Evolutionary conservation across 2,113 vertebrate genomes (phyloP).

Genomic region (Misgurnus mizolepis): DNA sequence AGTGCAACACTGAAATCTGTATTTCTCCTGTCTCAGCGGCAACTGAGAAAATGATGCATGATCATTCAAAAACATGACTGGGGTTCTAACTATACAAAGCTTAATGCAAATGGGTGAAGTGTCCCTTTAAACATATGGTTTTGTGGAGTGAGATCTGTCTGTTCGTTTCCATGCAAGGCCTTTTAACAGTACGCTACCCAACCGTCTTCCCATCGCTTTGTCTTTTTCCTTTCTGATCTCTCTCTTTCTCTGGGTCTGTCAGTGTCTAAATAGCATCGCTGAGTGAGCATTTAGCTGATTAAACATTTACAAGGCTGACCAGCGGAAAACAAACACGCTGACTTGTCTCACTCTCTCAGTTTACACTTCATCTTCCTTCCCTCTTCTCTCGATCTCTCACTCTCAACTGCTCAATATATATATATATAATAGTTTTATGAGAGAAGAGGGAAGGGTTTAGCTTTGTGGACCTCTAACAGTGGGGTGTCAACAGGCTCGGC

Average conservation of each 20-base stretch:
- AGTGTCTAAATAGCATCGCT: neutral
- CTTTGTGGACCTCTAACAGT: slow-evolving; percentile 1
- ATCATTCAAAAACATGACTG: too few species aligned
- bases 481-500: slow-evolving; percentile 1
- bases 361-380: neutral
- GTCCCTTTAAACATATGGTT: too few species aligned
- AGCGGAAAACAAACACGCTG: slow-evolving; percentile 1
- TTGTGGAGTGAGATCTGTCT: neutral
- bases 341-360: neutral
- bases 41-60: too few species aligned
- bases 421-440: neutral
- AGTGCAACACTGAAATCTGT: too few species aligned
- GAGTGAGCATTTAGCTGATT: slow-evolving; percentile 16
- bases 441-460: neutral
- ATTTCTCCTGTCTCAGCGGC: too few species aligned
- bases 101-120: too few species aligned
- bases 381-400: neutral
- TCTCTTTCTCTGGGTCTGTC: neutral
- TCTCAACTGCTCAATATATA: neutral
- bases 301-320: slow-evolving; percentile 30
- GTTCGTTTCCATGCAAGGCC: too few species aligned
- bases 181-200: neutral
- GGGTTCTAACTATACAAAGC: too few species aligned
- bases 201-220: neutral
- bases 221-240: neutral